Percentiles rank a stretch among this genome's conserved stretches.
Conservation (phyloP, 2,113 vertebrate species). For the Hippocampus barbouri region DNA sequence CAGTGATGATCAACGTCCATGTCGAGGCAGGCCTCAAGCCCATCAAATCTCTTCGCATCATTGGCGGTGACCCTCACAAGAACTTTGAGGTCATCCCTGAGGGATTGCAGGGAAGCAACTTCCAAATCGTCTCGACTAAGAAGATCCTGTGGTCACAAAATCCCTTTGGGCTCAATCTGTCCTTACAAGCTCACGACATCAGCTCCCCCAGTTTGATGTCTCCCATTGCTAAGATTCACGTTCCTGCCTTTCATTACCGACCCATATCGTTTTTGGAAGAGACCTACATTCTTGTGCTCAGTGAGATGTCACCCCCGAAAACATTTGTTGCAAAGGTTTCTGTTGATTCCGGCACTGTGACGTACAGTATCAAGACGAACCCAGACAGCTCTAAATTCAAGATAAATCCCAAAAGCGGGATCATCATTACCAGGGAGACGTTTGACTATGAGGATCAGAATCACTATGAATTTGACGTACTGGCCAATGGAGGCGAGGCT, state of each 20-base stretch:
- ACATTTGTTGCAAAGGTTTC: slow-evolving; percentile 79
- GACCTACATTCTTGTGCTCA: slow-evolving; percentile 78
- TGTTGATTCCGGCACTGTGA: slow-evolving; percentile 69
- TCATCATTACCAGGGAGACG: slow-evolving; percentile 78
- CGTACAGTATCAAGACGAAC: slow-evolving; percentile 78
- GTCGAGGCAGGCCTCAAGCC: slow-evolving; percentile 73
- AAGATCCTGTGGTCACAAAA: slow-evolving; percentile 81
- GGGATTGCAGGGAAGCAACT: slow-evolving; percentile 74
- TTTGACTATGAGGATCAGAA: slow-evolving; percentile 79
- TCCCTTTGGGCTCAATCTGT: slow-evolving; percentile 85
- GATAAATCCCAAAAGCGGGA: slow-evolving; percentile 81
- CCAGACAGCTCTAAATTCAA: slow-evolving; percentile 76
- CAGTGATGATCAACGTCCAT: slow-evolving; percentile 72
- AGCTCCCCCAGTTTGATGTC: slow-evolving; percentile 75
- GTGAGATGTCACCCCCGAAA: slow-evolving; percentile 86
- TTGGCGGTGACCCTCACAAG: slow-evolving; percentile 80
- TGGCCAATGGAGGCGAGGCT: slow-evolving; percentile 67
- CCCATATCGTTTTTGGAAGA: slow-evolving; percentile 79
- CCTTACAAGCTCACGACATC: slow-evolving; percentile 83
- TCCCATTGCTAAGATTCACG: slow-evolving; percentile 73
- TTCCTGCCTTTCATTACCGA: slow-evolving; percentile 73
- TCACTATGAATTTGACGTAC: slow-evolving; percentile 81
- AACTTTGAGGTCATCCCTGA: slow-evolving; percentile 81
- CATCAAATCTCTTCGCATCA: slow-evolving; percentile 76
- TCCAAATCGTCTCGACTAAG: slow-evolving; percentile 82